phyloP scores from a whole-genome alignment of 2,888 invertebrate genomes.

The Amblyteles armatorius region DNA sequence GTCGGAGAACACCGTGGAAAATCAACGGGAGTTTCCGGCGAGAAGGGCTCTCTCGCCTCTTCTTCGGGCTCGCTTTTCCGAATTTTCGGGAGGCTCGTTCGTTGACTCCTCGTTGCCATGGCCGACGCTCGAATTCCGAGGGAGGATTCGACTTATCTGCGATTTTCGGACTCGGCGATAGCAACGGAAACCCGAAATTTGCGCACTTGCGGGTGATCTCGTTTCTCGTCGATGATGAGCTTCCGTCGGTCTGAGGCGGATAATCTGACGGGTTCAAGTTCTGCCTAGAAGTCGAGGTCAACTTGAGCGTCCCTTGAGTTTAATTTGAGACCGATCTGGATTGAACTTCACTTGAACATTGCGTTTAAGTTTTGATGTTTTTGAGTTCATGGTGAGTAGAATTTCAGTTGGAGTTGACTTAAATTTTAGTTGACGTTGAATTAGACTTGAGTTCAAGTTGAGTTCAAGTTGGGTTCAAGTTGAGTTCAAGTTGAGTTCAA shows the following conservation, averaged over 20 bases:
- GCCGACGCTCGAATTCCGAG: background rate
- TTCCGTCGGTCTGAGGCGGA: no score
- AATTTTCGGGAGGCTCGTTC: constrained; percentile 30
- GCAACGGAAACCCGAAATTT: no score
- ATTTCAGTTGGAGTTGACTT: background rate
- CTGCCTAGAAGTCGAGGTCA: no score
- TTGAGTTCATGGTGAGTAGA: no score
- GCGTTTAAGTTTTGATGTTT: no score
- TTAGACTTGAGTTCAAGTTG: background rate
- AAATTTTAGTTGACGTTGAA: background rate
- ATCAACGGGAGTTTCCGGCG: constrained; percentile 31
- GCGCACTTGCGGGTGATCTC: no score
- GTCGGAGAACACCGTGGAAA: background rate
- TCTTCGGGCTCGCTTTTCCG: background rate
- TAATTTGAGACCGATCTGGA: no score
- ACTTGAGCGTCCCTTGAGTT: no score
- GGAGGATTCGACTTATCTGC: background rate
- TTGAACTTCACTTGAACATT: no score
- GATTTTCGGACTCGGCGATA: background rate
- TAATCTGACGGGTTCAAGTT: no score
- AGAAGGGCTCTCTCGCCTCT: constrained; percentile 1
- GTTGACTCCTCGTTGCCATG: background rate
- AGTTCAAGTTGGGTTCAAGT: no score
- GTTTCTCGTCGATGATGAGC: no score
- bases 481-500: background rate